Base-by-base conservation (phyloP, 2,888 invertebrate genomes). In the Netelia virgata region DNA sequence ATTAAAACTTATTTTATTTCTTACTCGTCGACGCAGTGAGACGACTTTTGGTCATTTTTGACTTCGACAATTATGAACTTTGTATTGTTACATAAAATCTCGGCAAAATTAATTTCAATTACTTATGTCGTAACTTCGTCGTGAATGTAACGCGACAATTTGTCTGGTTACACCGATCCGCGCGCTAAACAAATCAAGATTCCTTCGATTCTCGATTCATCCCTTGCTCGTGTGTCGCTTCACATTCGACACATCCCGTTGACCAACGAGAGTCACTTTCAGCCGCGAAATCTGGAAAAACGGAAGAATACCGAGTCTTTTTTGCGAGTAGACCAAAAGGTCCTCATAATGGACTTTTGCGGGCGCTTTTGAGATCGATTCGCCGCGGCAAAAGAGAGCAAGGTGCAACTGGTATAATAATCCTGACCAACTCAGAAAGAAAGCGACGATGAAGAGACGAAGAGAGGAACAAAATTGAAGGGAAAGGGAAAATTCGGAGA, bases 331-430 rank as follows among this genome's bases (percentile, higher is more conserved):
- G n/a, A 43, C 73, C 50, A 36, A 47, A 66, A 70, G 70, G 41
- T 70, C 50, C 50, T 78, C 20, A 83, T 78, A 86, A 79, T 82
- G 76, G 82, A 23, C 23, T 53, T 77, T 55, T 64, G 82, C 69
- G 66, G 76, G 63, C 73, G 43, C 83, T 68, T 86, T 85, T 80
- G 83, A 78, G 75, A 23, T 36, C 59, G 16, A 78, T 66, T 69
- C 8, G 69, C 59, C 69, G 75, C 80, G 64, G 63, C 50, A 77
- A 72, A 68, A 28, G 47, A 64, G 81, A 76, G 86, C 83, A 86
- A 87, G 80, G 86, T 87, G 83, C 78, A 55, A 50, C 23, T 43
- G 18, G 23, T 70, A 79, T 72, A 79, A 84, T 82, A 83, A 85
- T 79, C 36, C 77, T 63, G 75, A 64, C 18, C 14, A 50, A 41